Conservation (phyloP, 2,113 vertebrate genomes). For the Pelodiscus sinensis region DNA sequence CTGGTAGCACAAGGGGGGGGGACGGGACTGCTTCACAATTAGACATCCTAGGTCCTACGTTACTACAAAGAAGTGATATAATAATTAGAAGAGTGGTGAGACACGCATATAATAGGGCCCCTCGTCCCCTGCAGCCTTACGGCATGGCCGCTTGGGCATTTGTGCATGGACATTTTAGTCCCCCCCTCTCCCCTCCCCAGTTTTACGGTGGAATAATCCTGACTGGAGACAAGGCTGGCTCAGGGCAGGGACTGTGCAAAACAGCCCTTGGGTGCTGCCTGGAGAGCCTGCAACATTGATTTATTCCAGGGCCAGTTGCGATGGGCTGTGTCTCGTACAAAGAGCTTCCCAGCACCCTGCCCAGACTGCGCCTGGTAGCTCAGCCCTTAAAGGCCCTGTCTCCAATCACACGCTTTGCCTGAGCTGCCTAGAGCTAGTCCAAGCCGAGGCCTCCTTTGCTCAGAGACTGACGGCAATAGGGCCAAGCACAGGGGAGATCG, state of each 20-base stretch:
- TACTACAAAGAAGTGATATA: no score
- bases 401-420: neutral
- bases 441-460: neutral
- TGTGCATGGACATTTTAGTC: neutral
- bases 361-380: neutral
- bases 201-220: neutral
- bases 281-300: neutral
- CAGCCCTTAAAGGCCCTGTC: neutral
- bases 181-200: neutral
- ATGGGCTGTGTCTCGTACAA: neutral
- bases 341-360: neutral
- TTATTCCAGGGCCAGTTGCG: neutral
- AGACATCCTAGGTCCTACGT: neutral
- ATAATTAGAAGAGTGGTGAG: no score
- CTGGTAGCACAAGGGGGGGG: neutral
- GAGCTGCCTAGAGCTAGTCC: neutral
- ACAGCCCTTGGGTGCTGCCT: neutral
- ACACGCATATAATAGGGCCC: no score
- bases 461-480: neutral
- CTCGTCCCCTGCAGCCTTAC: neutral
- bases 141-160: neutral
- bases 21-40: neutral
- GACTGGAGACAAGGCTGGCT: neutral
- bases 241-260: neutral
- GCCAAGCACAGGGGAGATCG: no score